These are phyloP conservation scores for Asbolus verrucosus DNA, from an alignment of 1,140 invertebrate species.

Conservation along the genomic window DNA sequence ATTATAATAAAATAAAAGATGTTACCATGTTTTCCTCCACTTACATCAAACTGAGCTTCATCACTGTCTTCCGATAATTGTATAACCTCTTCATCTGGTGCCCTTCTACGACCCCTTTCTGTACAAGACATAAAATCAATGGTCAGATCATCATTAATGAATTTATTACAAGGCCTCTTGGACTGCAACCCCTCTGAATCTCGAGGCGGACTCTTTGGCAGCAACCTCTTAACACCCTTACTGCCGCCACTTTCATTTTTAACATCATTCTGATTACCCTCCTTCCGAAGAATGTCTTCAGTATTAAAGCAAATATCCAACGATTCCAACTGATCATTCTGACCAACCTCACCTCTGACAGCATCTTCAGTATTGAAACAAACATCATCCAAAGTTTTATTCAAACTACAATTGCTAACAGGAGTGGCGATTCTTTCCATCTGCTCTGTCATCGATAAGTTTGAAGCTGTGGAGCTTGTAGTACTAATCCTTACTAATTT, in stretches of 20 bases:
- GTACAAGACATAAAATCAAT: slow-evolving; percentile 2
- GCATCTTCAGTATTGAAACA: no score
- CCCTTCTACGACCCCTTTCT: slow-evolving; percentile 15
- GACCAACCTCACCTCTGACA: no score
- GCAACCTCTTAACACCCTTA: slow-evolving; percentile 3
- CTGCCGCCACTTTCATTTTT: background rate
- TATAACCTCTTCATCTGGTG: background rate
- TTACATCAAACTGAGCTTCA: slow-evolving; percentile 51
- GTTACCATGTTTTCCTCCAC: no score
- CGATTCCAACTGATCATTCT: no score
- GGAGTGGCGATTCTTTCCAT: no score
- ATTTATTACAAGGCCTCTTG: slow-evolving; percentile 21
- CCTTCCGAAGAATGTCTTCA: background rate
- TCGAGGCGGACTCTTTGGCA: background rate
- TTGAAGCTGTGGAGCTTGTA: no score
- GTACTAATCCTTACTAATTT: no score
- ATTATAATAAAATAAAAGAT: no score
- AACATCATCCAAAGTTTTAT: no score
- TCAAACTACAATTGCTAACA: no score
- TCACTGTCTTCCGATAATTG: slow-evolving; percentile 38
- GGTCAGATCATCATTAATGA: slow-evolving; percentile 20
- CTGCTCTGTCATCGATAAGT: no score
- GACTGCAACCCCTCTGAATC: background rate
- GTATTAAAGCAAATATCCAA: background rate
- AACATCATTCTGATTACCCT: background rate